A percentile compares a stretch with the other conserved stretches of the same genome.
Conservation (phyloP, 2,113 vertebrate species). For the Acinonyx jubatus region DNA sequence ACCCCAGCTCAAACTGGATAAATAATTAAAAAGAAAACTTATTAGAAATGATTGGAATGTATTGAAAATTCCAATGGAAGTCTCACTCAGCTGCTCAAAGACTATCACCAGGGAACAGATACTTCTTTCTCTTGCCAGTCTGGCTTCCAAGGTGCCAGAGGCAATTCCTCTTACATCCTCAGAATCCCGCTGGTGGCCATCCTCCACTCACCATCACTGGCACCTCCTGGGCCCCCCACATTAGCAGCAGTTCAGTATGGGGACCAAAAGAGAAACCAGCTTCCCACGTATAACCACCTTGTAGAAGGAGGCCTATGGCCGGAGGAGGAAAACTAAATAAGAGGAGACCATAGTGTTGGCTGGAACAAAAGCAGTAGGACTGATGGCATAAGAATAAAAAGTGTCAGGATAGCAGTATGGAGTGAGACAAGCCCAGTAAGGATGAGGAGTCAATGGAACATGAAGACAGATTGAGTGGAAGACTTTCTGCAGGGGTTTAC, state of each 20-base stretch:
- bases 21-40: neutral
- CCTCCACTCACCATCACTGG: neutral
- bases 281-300: neutral
- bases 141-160: neutral
- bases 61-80: neutral
- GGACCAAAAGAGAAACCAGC: neutral
- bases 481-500: neutral
- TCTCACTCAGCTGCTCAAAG: neutral
- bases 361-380: neutral
- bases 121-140: neutral
- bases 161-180: neutral
- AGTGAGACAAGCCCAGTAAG: neutral
- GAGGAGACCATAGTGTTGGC: neutral
- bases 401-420: neutral
- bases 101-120: neutral
- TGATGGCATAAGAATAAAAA: neutral
- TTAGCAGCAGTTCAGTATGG: neutral
- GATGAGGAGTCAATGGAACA: neutral
- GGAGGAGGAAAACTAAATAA: neutral
- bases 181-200: accelerated
- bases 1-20: neutral
- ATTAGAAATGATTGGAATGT: neutral
- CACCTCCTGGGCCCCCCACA: neutral
- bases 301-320: neutral
- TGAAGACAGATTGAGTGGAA: neutral